Base-by-base conservation (phyloP, 2,113 vertebrate genomes). In the Tachysurus vachellii region DNA sequence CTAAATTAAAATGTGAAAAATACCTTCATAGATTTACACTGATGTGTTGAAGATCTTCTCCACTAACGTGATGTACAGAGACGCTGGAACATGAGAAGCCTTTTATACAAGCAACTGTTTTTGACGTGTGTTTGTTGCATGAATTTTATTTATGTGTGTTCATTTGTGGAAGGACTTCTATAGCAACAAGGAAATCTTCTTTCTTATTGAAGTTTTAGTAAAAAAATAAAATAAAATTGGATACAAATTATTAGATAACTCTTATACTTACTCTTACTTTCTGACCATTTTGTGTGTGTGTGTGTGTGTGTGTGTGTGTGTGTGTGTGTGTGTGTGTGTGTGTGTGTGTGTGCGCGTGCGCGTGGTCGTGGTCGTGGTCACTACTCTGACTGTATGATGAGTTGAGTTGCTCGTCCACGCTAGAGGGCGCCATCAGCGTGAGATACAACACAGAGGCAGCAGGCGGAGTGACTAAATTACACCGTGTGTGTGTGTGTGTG, bases 41-140 rank as follows among this genome's bases (percentile, higher is more conserved):
- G 26, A 26, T 5, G 21, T 23, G 5, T 10, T 76, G 73, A 14
- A n/a, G 66, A 17, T 28, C 50, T 54, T 71, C 64, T 75, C 2
- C 13, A 31, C 56, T 73, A 26, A 3, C 8, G 26, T n/a, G 7
- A 21, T 14, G 23, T 83, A 54, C 36, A 26, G 23, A 26, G 36
- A 57, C 13, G 61, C 28, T 73, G 73, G 73, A 50, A 23, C 19
- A 59, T 21, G 31, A 17, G 84, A 64, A 23, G 61, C 23, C 28
- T 89, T 85, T 62, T n/a, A 82, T 17, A 85, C 84, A 36, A 36
- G 88, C 87, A 91, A 92, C 88, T 82, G 87, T 85, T 93, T 66
- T 62, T 77, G 13, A 92, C 93, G 92, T 91, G 92, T 93, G 91
- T 36, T 36, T 95, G 93, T 94, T 92, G 81, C 90, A 82, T 91